These are phyloP conservation scores for Metopolophium dirhodum DNA, from an alignment of 1,140 invertebrate species.

Conservation along the genomic window DNA sequence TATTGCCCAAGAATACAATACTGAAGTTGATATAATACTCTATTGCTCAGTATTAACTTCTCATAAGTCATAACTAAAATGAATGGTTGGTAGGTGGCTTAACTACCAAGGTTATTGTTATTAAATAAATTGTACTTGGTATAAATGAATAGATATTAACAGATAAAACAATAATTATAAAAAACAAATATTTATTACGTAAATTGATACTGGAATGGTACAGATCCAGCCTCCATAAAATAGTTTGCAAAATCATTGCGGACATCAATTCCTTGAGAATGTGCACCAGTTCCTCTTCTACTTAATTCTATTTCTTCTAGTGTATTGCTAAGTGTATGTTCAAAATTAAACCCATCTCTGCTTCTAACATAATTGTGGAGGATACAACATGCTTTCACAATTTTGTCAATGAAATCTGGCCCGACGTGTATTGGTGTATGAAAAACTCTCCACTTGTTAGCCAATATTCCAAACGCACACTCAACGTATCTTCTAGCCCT, in stretches of 20 bases:
- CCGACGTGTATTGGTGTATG: constrained; percentile 59
- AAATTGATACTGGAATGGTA: constrained; percentile 1
- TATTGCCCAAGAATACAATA: too few relatives aligned
- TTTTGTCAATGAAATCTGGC: constrained; percentile 58
- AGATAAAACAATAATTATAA: too few relatives aligned
- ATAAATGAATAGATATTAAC: too few relatives aligned
- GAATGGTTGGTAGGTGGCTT: too few relatives aligned
- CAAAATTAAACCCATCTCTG: constrained; percentile 58
- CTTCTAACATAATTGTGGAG: constrained; percentile 58
- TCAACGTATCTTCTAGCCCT: constrained; percentile 63
- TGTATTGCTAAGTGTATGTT: constrained; percentile 58
- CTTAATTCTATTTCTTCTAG: constrained; percentile 57
- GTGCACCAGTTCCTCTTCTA: not conserved
- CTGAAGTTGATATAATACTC: too few relatives aligned
- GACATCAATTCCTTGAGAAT: not conserved
- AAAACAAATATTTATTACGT: too few relatives aligned
- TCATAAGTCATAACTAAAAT: too few relatives aligned
- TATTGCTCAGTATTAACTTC: too few relatives aligned
- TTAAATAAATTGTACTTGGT: too few relatives aligned
- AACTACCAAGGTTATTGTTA: too few relatives aligned
- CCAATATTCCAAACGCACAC: constrained; percentile 63
- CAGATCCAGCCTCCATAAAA: not conserved
- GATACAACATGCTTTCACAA: constrained; percentile 59
- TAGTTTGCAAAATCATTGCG: not conserved
- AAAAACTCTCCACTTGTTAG: constrained; percentile 61